Base-by-base conservation (phyloP, 1,140 invertebrate genomes). In the Drusus annulatus region DNA sequence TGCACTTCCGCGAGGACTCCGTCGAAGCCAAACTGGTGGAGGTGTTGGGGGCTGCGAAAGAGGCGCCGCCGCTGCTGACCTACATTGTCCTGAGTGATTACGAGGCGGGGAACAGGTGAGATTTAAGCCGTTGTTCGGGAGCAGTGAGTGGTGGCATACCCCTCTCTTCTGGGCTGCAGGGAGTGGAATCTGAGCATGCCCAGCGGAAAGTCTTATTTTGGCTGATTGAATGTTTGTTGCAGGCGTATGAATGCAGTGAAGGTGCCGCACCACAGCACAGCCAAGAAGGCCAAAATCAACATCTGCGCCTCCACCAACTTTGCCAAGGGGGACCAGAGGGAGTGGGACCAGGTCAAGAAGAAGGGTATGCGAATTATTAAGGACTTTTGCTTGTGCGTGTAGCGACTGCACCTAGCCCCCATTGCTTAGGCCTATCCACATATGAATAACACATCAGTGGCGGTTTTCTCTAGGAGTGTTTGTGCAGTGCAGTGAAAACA, bases 21-120 rank as follows among this genome's bases (percentile, higher is more conserved):
- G 50, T n/a, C 7, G 23, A 28, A 7, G 36, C 5, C 13, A 25
- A 50, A 51, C 21, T 58, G 23, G 19, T 78, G 45, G 19, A 36
- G 50, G 51, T 31, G 16, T 23, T 56, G 54, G 28, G 31, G 25
- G 28, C 8, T 13, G 51, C 76, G 5, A 7, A 25, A 6, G 17
- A 8, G 16, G 56, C 69, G 0, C 54, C 78, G 0, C 50, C 78
- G 56, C 36, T 75, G 58, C 21, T 75, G 16, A 50, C 78, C 4
- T 80, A 80, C 69, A 80, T 63, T 7, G 54, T 54, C 1, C 45
- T 80, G 10, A 31, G 31, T 17, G 58, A 80, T 25, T 80, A 80
- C 28, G 28, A 51, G 19, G 21, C 31, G 3, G 78, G 50, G 13
- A 58, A 58, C 17, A 62, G 25, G 78, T 80, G 23, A 79, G 78